phyloP scores from a whole-genome alignment of 1,140 invertebrate genomes.

The Diorhabda carinulata region DNA sequence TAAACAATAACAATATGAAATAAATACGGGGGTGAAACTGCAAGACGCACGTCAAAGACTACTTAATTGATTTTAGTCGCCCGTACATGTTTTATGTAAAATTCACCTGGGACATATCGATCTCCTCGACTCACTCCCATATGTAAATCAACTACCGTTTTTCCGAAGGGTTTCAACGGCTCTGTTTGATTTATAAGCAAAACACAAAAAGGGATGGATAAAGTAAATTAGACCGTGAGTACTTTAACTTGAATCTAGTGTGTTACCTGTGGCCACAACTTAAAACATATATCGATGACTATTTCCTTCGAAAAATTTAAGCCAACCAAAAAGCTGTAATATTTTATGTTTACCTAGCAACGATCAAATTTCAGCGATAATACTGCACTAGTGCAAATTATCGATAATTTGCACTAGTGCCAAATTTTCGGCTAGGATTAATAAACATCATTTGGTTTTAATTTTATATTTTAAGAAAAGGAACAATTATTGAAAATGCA shows the following conservation, averaged over 20 bases:
- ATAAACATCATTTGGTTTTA: no score
- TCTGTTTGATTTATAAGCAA: conserved; percentile 16
- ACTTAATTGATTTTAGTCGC: background rate
- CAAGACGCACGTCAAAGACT: background rate
- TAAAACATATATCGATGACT: background rate
- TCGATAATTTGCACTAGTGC: no score
- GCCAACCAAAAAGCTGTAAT: no score
- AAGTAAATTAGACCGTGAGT: conserved; percentile 8
- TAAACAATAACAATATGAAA: background rate
- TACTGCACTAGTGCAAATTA: no score
- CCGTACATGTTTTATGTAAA: background rate
- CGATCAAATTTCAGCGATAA: no score
- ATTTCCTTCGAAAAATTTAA: no score
- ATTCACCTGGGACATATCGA: conserved; percentile 5
- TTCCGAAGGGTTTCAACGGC: conserved; percentile 8
- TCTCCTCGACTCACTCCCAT: conserved; percentile 7
- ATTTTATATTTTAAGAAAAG: no score
- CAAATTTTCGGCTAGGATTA: no score
- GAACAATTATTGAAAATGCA: no score
- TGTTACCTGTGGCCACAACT: conserved; percentile 13
- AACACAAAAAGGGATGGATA: conserved; percentile 8
- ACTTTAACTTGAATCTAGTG: background rate
- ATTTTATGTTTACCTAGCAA: no score
- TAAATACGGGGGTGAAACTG: background rate
- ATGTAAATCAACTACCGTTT: conserved; percentile 13